Evolutionary conservation across 2,888 invertebrate species (phyloP).

Genomic region (Andrena camellia): DNA sequence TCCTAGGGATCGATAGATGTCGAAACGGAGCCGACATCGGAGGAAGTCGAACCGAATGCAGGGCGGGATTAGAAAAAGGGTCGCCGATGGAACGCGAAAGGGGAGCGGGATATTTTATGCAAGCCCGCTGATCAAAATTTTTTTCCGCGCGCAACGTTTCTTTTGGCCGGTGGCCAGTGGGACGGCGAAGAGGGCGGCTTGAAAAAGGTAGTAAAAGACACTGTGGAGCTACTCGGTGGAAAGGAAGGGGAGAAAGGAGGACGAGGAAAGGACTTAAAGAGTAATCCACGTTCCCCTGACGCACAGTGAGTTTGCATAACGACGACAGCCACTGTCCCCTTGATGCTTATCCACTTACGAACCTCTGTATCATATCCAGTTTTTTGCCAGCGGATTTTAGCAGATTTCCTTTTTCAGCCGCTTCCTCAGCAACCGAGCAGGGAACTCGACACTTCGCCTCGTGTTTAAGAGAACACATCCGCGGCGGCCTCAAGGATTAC

Average conservation of each 20-base stretch:
- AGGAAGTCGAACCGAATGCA: background rate
- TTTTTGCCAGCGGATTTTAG: slow-evolving; percentile 40
- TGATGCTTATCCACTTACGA: slow-evolving; percentile 55
- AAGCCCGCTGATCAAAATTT: slow-evolving; percentile 38
- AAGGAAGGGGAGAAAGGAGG: background rate
- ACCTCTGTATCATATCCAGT: slow-evolving; percentile 37
- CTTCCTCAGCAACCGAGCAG: slow-evolving; percentile 19
- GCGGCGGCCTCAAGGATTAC: background rate
- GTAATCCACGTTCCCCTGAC: slow-evolving; percentile 47
- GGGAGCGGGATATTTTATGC: slow-evolving; percentile 46
- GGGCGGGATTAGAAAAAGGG: slow-evolving; percentile 1
- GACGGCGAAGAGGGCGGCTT: slow-evolving; percentile 9
- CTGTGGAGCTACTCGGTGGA: background rate
- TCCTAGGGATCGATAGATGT: slow-evolving; percentile 15
- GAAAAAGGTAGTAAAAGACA: slow-evolving; percentile 20
- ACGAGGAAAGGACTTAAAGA: slow-evolving; percentile 33
- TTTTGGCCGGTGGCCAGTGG: slow-evolving; percentile 18
- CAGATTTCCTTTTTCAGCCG: slow-evolving; percentile 22
- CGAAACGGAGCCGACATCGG: background rate
- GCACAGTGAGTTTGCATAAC: slow-evolving; percentile 56
- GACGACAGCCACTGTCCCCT: slow-evolving; percentile 33
- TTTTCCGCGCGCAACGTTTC: slow-evolving; percentile 12
- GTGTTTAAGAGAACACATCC: slow-evolving; percentile 8
- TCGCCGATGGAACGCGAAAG: slow-evolving; percentile 11
- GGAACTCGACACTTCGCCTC: slow-evolving; percentile 20